Evolutionary conservation across 2,888 invertebrate species (phyloP).

Genomic region (Autographa pulchrina): DNA sequence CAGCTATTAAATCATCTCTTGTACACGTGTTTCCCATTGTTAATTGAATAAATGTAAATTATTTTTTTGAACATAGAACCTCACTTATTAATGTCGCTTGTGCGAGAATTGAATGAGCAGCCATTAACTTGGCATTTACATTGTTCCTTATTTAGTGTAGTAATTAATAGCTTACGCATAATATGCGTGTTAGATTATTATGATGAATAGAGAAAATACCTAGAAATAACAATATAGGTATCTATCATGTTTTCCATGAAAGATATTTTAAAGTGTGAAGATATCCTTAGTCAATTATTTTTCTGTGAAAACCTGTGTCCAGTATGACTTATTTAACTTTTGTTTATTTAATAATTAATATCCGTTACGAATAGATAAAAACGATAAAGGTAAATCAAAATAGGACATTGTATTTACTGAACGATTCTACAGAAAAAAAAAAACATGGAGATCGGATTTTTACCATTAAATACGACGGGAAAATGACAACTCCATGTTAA

Average conservation of each 20-base stretch:
- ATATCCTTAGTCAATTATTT: background rate
- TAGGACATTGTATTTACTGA: background rate
- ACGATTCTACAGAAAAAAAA: background rate
- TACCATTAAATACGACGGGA: constrained; percentile 42
- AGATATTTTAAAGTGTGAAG: background rate
- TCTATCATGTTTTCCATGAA: background rate
- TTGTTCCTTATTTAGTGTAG: background rate
- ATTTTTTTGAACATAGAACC: background rate
- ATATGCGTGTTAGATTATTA: background rate
- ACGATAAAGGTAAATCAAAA: no score
- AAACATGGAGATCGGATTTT: constrained; percentile 10
- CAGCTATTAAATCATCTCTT: constrained; percentile 39
- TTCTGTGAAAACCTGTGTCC: background rate
- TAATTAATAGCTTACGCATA: background rate
- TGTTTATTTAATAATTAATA: no score
- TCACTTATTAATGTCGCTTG: background rate
- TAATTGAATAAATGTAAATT: constrained; percentile 8
- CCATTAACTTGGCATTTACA: background rate
- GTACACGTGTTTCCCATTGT: constrained; percentile 2
- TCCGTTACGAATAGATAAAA: no score
- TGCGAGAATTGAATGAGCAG: background rate
- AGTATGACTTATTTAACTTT: background rate
- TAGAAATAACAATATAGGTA: background rate
- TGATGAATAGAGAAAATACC: background rate
- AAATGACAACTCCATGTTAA: constrained; percentile 50